Evolutionary conservation across 2,113 vertebrate species (phyloP), one percentile per base, ranked within the genome.

Genomic region (Holacanthus passer): DNA sequence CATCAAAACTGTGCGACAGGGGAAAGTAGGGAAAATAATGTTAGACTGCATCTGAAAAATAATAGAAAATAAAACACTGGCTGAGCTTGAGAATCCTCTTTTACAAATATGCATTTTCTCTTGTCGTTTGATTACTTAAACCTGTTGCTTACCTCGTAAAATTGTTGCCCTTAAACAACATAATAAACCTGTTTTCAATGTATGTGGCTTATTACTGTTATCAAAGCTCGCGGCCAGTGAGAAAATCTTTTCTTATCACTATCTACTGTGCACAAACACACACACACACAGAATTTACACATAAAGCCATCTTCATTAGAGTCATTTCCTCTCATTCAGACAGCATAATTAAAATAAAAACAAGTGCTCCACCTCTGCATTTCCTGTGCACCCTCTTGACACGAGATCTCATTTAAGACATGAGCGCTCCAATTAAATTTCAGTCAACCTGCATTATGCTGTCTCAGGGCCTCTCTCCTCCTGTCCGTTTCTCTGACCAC

Each of bases 381-480:
- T 84, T 52, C 56, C 29, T 55, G 13, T 8, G 31, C 41, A 59
- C 41, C 45, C 63, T 73, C 66, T 76, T 82, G 70, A 82, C 79
- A 85, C 20, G 24, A 76, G 65, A 73, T 78, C 71, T 85, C 78
- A 80, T 88, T 85, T 81, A 81, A 73, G 63, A 77, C 68, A 69
- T 37, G 41, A 86, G 65, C 59, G 68, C 53, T 83, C 77, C 78
- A 90, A 75, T 82, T 85, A 79, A 71, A 82, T 83, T 90, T 69
- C 76, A 77, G 79, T 88, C 87, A 84, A 85, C 83, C 79, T 85
- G 78, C 73, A 67, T 79, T 77, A 88, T 53, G 31, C 58, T 78
- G 74, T 82, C 76, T 59, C 31, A 41, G 73, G 39, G 80, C 82
- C 24, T 68, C 59, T 72, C 66, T 83, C 59, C 67, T 78, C 69